Percentiles rank a stretch among this genome's conserved stretches.
Conservation (phyloP, 1,140 invertebrate species). For the Goniozus legneri region DNA sequence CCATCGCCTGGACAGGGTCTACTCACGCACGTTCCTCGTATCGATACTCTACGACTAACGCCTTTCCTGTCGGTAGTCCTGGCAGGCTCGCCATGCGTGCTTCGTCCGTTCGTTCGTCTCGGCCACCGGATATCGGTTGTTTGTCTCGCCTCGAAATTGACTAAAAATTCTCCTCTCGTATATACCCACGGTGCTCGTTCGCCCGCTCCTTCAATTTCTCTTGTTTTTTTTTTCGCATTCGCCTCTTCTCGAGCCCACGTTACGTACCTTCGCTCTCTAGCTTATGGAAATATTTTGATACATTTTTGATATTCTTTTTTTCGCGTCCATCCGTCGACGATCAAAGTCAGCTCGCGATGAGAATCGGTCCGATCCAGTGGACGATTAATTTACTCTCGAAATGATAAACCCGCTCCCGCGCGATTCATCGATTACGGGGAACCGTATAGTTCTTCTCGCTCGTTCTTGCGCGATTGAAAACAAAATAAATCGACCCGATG, state of each 20-base stretch:
- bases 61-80: slow-evolving; percentile 13
- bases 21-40: slow-evolving; percentile 30
- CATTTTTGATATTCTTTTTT: too few relatives aligned
- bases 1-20: slow-evolving; percentile 12
- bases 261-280: too few relatives aligned
- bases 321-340: too few relatives aligned
- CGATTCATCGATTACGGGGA: too few relatives aligned
- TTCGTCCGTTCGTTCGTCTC: neutral
- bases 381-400: too few relatives aligned
- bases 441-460: too few relatives aligned
- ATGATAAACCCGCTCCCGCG: neutral
- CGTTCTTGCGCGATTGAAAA: neutral
- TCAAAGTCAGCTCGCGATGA: too few relatives aligned
- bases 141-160: neutral
- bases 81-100: slow-evolving; percentile 14
- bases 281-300: too few relatives aligned
- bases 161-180: neutral
- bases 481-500: slow-evolving; percentile 11
- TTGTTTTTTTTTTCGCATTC: too few relatives aligned
- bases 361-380: too few relatives aligned
- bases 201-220: neutral
- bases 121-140: slow-evolving; percentile 16
- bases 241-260: too few relatives aligned
- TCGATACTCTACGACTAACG: slow-evolving; percentile 18
- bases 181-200: neutral